Evolutionary conservation across 1,140 invertebrate species (phyloP), one percentile per base, ranked within the genome.

Genomic region (Plodia interpunctella): DNA sequence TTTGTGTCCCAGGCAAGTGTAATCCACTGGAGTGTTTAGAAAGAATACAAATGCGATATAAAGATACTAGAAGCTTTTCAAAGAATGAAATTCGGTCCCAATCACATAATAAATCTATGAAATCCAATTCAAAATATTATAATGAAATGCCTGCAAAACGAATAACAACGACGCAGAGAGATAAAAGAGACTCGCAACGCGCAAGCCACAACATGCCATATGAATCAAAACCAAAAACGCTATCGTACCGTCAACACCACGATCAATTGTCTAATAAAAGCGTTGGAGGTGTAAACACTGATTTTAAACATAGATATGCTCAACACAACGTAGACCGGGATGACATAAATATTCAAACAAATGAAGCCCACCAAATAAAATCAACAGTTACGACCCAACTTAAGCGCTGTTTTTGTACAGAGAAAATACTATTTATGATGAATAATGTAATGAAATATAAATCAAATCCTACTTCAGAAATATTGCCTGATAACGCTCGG

Each of bases 1-100:
- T 72, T 35, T 75, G 70, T 53, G 38, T 64, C n/a, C 69, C 72
- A 11, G 63, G 60, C n/a, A 5, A 63, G 10, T 72, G 68, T 19
- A 28, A 44, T 44, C 38, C 38, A 15, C 10, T 10, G 2, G 38
- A 44, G 15, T 44, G 38, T 17, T 44, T 44, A 5, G 38, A 44
- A 44, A n/a, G 38, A 44, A n/a, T 44, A 15, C n/a, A 44, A 15
- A 44, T 44, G 38, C 13, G 38, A 2, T 15, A 44, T 15, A 44
- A 44, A 44, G 5, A 44, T 44, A 44, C 0, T 1, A 44, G 15
- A 6, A 10, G 15, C 8, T 10, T 17, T 10, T 15, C n/a, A 44
- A 10, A 15, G 15, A 44, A 44, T 15, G 2, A 6, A 10, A 17
- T 44, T 44, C 13, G 4, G 15, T 15, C 38, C 5, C 10, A 15